Evolutionary conservation across 2,113 vertebrate genomes (phyloP).

Genomic region (Sialia sialis): DNA sequence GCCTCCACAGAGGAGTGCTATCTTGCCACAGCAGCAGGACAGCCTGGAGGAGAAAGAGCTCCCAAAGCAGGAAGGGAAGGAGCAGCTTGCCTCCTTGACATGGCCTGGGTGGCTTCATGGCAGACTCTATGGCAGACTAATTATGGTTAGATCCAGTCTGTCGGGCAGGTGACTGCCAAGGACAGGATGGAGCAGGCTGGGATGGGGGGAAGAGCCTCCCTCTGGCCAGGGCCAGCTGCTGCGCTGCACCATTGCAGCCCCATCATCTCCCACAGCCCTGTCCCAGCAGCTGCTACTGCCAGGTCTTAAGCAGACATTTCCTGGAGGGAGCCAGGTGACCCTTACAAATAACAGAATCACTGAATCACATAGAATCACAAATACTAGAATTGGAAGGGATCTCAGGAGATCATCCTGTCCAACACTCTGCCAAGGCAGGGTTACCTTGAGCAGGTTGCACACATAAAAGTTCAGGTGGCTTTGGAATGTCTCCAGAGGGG

Average conservation of each 20-base stretch:
- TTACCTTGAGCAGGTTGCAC: background rate
- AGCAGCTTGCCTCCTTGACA: background rate
- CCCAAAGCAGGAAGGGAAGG: background rate
- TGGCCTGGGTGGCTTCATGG: background rate
- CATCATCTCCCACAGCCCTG: background rate
- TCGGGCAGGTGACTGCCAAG: background rate
- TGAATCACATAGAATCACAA: background rate
- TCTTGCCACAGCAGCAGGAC: background rate
- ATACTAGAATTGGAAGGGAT: background rate
- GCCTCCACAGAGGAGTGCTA: background rate
- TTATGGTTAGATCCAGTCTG: too few species aligned
- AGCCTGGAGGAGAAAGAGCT: background rate
- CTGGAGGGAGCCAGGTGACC: background rate
- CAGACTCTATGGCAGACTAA: background rate
- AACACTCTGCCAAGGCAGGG: background rate
- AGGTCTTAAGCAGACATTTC: background rate
- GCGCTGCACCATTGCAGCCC: background rate
- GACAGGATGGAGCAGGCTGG: background rate
- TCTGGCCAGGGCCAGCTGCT: background rate
- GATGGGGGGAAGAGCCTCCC: background rate
- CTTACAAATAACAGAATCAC: background rate
- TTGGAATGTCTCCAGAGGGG: background rate
- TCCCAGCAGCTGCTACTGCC: background rate
- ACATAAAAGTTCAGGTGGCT: background rate
- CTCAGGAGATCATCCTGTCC: background rate